Evolutionary conservation across 2,797 vertebrate genomes (phyloP), one percentile per base, ranked within the genome.

Genomic region (Acipenser ruthenus): DNA sequence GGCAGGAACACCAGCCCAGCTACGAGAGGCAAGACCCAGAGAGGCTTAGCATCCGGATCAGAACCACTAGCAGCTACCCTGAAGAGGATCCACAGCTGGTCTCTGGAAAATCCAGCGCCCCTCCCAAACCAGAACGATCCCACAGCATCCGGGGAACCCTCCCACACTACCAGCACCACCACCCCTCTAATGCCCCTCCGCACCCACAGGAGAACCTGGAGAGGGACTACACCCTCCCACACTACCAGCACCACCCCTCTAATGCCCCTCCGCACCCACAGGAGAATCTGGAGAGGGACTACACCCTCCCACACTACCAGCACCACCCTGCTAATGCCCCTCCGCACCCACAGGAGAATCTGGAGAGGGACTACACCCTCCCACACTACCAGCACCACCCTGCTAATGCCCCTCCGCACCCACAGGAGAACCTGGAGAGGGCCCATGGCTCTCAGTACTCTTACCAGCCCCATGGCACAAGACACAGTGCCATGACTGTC

Each of bases 71-170:
- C 78, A 80, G 75, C 82, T 87, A 83, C 72, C 80, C 79, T 62
- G 83, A 93, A 8, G 93, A 95, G 0, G 91, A 93, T 0, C 89
- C 72, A 76, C 2, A 65, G 15, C 49, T 74, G 52, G 64, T 67
- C 80, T 8, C 64, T 15, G 68, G 84, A 66, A 1, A 94, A 78
- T 1, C 91, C 73, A 72, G 63, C 87, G 63, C 87, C 0, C 94
- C 92, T 1, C 89, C 91, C 48, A 96, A 96, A 68, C 90, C 91
- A 0, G 95, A 99, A 81, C 83, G 94, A 56, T 94, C 93, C 12
- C 95, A 95, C 72, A 93, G 93, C 72, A 75, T 93, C 62, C 87
- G 94, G 78, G 78, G 84, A 66, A 50, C 53, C 56, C 82, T 77
- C 49, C 82, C 78, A 67, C 84, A 78, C 72, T 84, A 83, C 71